Conservation (phyloP, 2,113 vertebrate genomes). For the Paedocypris sp. region DNA sequence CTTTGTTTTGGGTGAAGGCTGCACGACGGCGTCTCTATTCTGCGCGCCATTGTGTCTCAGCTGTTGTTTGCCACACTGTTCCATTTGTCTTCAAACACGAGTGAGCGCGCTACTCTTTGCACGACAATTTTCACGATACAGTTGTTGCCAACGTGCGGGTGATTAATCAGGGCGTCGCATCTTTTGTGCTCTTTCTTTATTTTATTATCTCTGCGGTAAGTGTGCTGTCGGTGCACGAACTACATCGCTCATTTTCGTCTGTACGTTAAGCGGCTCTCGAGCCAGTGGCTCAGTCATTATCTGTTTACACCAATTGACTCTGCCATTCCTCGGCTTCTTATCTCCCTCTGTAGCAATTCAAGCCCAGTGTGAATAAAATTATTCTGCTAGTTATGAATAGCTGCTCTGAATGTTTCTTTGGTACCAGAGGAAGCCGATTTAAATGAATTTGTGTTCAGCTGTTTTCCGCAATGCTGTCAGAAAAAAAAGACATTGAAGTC, state of each 20-base stretch:
- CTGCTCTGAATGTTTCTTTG: slow-evolving; percentile 31
- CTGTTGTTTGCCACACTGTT: background rate
- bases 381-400: slow-evolving; percentile 35
- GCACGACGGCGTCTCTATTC: background rate
- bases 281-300: slow-evolving; percentile 37
- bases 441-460: slow-evolving; percentile 17
- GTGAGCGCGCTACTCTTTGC: slow-evolving; percentile 6
- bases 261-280: slow-evolving; percentile 21
- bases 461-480: slow-evolving; percentile 9
- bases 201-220: slow-evolving; percentile 23
- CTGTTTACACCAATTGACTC: slow-evolving; percentile 41
- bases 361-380: slow-evolving; percentile 37
- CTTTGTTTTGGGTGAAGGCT: slow-evolving; percentile 3
- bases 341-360: slow-evolving; percentile 30
- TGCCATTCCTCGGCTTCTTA: slow-evolving; percentile 29
- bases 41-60: background rate
- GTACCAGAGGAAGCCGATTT: slow-evolving; percentile 22
- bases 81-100: slow-evolving; percentile 5
- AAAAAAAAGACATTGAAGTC: slow-evolving; percentile 15
- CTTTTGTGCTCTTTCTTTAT: slow-evolving; percentile 28
- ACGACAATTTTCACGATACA: background rate
- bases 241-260: slow-evolving; percentile 11
- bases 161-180: slow-evolving; percentile 16
- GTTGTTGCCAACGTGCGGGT: slow-evolving; percentile 6
- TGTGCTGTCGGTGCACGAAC: slow-evolving; percentile 20